Base-by-base conservation (phyloP, 2,797 vertebrate species). In the Chrosomus eos region DNA sequence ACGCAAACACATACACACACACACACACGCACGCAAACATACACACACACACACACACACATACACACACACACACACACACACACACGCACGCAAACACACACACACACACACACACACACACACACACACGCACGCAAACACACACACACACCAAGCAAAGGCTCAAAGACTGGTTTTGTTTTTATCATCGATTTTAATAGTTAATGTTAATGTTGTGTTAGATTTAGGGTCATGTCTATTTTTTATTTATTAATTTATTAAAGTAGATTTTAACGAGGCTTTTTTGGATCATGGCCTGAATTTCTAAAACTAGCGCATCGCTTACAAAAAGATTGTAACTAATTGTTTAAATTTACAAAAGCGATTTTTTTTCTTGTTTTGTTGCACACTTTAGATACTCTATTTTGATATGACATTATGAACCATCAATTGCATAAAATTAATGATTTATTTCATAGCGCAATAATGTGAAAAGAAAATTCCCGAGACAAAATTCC, bases 51-150 rank as follows among this genome's bases (percentile, higher is more conserved):
- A 58, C 64, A 64, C 38, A 71, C 77, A 73, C 89, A 83, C 85
- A 81, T 51, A 33, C n/a, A 75, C 87, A 80, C 60, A 83, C 89
- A 86, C 87, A 36, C 23, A 28, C 48, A 81, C 43, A 48, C 66
- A 64, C 28, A 64, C 81, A 78, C 64, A 82, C 89, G 82, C 85
- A 81, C 55, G 28, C n/a, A 75, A 86, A 82, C 67, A 82, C 88
- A 86, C 87, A 33, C 14, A 36, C 43, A 51, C 76, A 77, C 62
- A 80, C 40, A 64, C 64, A 64, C 36, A 76, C 81, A 73, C 85
- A 31, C 19, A 28, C 81, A 81, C 43, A 33, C 66, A 71, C 38
- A 71, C 81, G 76, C 58, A 86, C 86, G 36, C 18, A 28, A 81
- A 81, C 43, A 48, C 66, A 64, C 38, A 64, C 81, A 78, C 58